Evolutionary conservation across 2,888 invertebrate genomes (phyloP).

Genomic region (Drosophila macrospina): DNA sequence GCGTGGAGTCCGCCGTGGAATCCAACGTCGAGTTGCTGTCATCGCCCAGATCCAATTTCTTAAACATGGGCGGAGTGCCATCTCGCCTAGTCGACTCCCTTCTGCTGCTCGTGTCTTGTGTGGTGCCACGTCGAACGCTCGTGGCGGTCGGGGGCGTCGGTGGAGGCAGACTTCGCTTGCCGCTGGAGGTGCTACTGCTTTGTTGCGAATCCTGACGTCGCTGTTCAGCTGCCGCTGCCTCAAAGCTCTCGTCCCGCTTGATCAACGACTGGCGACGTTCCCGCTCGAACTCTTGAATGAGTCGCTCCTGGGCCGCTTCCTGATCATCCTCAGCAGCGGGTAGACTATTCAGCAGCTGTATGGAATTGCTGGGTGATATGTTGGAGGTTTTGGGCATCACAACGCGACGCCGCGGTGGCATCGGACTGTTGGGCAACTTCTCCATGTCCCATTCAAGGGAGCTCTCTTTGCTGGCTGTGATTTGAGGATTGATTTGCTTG

Average conservation of each 20-base stretch:
- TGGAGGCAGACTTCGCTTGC: slow-evolving; percentile 68
- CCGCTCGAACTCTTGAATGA: slow-evolving; percentile 82
- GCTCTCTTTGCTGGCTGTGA: slow-evolving; percentile 52
- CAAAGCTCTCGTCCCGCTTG: slow-evolving; percentile 82
- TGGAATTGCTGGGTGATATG: slow-evolving; percentile 64
- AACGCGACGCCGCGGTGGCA: slow-evolving; percentile 67
- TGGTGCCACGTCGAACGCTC: slow-evolving; percentile 55
- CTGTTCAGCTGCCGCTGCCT: slow-evolving; percentile 64
- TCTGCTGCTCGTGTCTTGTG: slow-evolving; percentile 63
- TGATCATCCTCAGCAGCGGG: slow-evolving; percentile 49
- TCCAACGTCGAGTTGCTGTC: slow-evolving; percentile 55
- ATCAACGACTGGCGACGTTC: slow-evolving; percentile 82
- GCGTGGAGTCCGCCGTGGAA: slow-evolving; percentile 68
- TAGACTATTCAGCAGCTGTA: slow-evolving; percentile 74
- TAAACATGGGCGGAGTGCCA: slow-evolving; percentile 79
- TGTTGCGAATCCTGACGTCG: slow-evolving; percentile 55
- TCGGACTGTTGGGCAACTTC: slow-evolving; percentile 79
- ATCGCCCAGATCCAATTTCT: slow-evolving; percentile 70
- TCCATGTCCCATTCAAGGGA: slow-evolving; percentile 82
- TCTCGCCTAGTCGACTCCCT: slow-evolving; percentile 48
- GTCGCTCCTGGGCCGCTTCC: slow-evolving; percentile 63
- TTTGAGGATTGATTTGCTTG: slow-evolving; percentile 27
- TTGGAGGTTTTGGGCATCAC: slow-evolving; percentile 39
- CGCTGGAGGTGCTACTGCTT: slow-evolving; percentile 65
- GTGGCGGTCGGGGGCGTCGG: slow-evolving; percentile 47